These are phyloP conservation scores for Andrena cerasifolii DNA, from an alignment of 1,140 invertebrate genomes.

Conservation along the genomic window DNA sequence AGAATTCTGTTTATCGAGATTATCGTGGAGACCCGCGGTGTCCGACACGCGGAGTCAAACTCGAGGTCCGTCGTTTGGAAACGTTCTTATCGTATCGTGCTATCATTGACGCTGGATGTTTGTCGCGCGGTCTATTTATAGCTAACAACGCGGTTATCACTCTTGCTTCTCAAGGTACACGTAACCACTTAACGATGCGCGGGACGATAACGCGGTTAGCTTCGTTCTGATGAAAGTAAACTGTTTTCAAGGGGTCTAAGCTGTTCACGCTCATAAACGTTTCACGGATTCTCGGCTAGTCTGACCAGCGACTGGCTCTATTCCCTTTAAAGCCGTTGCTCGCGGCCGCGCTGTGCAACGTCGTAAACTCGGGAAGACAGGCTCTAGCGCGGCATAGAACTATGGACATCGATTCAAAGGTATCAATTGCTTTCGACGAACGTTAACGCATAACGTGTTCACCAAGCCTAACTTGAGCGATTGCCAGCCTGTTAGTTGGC, in stretches of 20 bases:
- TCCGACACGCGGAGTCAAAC: neutral
- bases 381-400: no score
- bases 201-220: conserved; percentile 13
- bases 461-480: neutral
- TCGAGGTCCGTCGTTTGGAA: neutral
- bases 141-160: conserved; percentile 36
- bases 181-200: conserved; percentile 16
- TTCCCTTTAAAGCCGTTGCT: conserved; percentile 20
- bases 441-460: neutral
- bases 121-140: conserved; percentile 30
- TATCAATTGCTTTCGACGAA: neutral
- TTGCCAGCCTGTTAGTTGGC: conserved; percentile 14
- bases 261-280: neutral
- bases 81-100: conserved; percentile 37
- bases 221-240: neutral
- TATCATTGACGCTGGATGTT: conserved; percentile 27
- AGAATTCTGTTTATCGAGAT: neutral
- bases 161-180: conserved; percentile 19
- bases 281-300: neutral
- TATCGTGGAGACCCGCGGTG: neutral
- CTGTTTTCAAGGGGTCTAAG: neutral
- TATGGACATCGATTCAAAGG: conserved; percentile 9
- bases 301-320: neutral
- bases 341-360: neutral
- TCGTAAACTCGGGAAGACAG: conserved; percentile 5